phyloP scores from a whole-genome alignment of 1,140 invertebrate genomes.

The Halyomorpha halys region DNA sequence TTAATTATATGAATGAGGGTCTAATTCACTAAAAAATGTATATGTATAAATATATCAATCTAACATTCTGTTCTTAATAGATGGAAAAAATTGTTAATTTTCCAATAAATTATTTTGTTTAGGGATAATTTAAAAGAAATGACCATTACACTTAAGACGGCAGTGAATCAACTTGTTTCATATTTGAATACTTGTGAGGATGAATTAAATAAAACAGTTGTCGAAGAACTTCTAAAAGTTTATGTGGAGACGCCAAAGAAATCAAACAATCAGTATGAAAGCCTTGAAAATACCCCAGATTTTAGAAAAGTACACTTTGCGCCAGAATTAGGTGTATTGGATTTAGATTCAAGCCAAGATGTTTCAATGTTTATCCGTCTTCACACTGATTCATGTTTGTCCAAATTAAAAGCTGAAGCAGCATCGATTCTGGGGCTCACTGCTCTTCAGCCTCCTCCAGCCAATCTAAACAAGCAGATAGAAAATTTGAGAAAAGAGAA shows the following conservation, averaged over 20 bases:
- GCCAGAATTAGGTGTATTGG: conserved; percentile 41
- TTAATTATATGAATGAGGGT: too few species aligned
- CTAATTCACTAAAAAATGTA: too few species aligned
- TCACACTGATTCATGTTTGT: conserved; percentile 52
- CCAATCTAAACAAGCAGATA: neutral
- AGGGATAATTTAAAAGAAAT: conserved; percentile 50
- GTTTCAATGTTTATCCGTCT: conserved; percentile 46
- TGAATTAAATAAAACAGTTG: conserved; percentile 60
- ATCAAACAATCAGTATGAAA: neutral
- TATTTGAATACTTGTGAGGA: conserved; percentile 64
- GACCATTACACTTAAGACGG: conserved; percentile 44
- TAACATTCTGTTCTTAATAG: too few species aligned
- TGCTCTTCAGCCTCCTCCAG: conserved; percentile 29
- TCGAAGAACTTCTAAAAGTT: conserved; percentile 47
- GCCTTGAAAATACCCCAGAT: neutral
- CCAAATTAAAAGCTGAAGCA: conserved; percentile 52
- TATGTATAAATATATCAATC: too few species aligned
- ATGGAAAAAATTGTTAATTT: too few species aligned
- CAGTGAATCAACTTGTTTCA: conserved; percentile 52
- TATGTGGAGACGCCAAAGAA: conserved; percentile 10
- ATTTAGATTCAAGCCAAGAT: conserved; percentile 36
- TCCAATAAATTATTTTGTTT: conserved; percentile 7
- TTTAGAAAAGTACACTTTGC: conserved; percentile 53
- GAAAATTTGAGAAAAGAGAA: conserved; percentile 19
- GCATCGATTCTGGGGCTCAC: conserved; percentile 52